Percentiles rank a stretch among this genome's conserved stretches.
phyloP scores from a whole-genome alignment of 2,888 invertebrate species.

The Drosophila recens region DNA sequence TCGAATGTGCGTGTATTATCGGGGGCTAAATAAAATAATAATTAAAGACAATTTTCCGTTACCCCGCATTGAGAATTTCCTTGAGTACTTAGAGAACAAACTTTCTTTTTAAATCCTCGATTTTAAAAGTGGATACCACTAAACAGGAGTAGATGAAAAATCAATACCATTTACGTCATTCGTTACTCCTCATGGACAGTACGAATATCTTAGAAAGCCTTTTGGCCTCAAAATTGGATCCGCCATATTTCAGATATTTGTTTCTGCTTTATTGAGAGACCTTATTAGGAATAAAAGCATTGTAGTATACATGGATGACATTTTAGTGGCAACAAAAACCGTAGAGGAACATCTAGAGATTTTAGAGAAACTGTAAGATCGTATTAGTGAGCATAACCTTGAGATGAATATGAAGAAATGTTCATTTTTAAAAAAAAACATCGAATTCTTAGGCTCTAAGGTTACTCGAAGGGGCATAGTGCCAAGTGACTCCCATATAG shows the following conservation, averaged over 20 bases:
- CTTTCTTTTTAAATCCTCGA: neutral
- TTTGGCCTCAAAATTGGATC: neutral
- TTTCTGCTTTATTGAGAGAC: neutral
- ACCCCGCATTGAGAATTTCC: too few relatives aligned
- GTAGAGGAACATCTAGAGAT: neutral
- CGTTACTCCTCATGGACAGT: conserved; percentile 1
- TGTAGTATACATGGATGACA: neutral
- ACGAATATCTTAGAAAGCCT: neutral
- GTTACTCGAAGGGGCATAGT: too few relatives aligned
- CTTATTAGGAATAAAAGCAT: neutral
- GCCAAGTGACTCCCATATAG: too few relatives aligned
- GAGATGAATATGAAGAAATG: conserved; percentile 6
- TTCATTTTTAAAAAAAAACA: neutral
- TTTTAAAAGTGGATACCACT: conserved; percentile 9
- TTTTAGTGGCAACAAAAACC: neutral
- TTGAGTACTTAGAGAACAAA: conserved; percentile 3
- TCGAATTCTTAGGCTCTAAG: neutral
- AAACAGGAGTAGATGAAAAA: conserved; percentile 4
- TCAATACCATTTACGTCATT: neutral
- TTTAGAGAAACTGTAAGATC: neutral
- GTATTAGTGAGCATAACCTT: conserved; percentile 1
- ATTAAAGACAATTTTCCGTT: too few relatives aligned
- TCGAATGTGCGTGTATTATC: too few relatives aligned
- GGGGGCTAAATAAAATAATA: too few relatives aligned
- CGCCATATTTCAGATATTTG: conserved; percentile 5